Conservation (phyloP, 2,888 invertebrate species). For the Syritta pipiens region DNA sequence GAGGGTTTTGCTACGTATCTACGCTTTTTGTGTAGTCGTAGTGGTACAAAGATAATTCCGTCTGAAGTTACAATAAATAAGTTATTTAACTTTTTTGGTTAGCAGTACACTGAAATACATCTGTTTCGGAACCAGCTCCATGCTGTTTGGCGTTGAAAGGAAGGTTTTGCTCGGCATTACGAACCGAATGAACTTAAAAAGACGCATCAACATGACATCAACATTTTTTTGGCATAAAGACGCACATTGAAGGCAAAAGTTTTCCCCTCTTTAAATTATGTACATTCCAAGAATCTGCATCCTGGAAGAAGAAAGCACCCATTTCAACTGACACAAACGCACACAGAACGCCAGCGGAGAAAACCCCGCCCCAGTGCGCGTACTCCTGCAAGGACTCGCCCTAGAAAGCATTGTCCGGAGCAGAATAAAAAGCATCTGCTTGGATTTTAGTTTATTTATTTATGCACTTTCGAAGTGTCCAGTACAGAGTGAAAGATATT, state of each 20-base stretch:
- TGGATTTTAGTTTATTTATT: constrained; percentile 63
- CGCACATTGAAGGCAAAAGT: constrained; percentile 36
- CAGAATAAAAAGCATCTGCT: constrained; percentile 15
- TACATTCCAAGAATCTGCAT: constrained; percentile 59
- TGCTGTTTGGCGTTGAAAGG: too few species aligned
- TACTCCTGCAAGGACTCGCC: constrained; percentile 34
- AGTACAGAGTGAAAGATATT: constrained; percentile 53
- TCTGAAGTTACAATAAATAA: constrained; percentile 49
- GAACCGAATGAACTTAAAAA: constrained; percentile 31
- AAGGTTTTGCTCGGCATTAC: too few species aligned
- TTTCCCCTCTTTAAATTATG: constrained; percentile 49
- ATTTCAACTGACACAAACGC: constrained; percentile 16
- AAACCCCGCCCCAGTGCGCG: not conserved
- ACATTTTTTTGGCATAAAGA: constrained; percentile 43
- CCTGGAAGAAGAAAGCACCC: constrained; percentile 36
- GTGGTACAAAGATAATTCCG: constrained; percentile 48
- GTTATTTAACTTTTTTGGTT: constrained; percentile 55
- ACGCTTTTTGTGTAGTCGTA: constrained; percentile 35
- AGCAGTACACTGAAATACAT: constrained; percentile 3
- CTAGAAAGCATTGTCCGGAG: constrained; percentile 8
- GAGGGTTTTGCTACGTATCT: constrained; percentile 9
- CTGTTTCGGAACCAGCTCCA: constrained; percentile 25
- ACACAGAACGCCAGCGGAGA: not conserved
- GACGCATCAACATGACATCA: too few species aligned
- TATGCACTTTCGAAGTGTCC: constrained; percentile 66